phyloP scores from a whole-genome alignment of 2,797 vertebrate species.

The Botia kubotai region DNA sequence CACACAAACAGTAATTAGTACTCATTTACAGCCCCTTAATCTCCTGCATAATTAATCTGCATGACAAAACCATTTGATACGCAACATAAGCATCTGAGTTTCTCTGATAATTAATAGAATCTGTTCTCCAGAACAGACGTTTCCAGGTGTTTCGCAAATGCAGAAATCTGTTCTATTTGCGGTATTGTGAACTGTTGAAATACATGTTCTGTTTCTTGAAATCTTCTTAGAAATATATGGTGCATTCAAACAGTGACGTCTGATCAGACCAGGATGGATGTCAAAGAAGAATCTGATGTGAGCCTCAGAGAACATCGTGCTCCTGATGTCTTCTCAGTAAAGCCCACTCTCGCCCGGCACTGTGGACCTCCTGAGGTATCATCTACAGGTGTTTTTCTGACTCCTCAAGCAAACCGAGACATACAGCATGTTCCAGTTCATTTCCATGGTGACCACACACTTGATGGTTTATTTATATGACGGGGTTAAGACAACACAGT shows the following conservation, averaged over 20 bases:
- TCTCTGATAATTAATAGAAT: too few relatives aligned
- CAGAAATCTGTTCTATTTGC: too few relatives aligned
- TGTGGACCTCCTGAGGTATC: slow-evolving; percentile 22
- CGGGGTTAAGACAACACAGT: slow-evolving; percentile 1
- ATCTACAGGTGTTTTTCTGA: slow-evolving; percentile 29
- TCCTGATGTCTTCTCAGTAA: background rate
- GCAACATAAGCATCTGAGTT: too few relatives aligned
- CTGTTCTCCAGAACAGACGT: background rate
- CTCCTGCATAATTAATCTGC: too few relatives aligned
- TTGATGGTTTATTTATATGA: slow-evolving; percentile 30
- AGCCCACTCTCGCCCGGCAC: background rate
- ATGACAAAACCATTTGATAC: too few relatives aligned
- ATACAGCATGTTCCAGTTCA: background rate
- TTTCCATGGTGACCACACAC: slow-evolving; percentile 39
- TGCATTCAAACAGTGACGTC: background rate
- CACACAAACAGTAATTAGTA: too few relatives aligned
- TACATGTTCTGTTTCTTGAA: background rate
- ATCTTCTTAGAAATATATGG: background rate
- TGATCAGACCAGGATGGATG: background rate
- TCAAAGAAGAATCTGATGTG: slow-evolving; percentile 1
- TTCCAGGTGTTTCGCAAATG: background rate
- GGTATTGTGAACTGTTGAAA: too few relatives aligned
- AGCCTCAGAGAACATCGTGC: background rate
- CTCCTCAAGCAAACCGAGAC: background rate
- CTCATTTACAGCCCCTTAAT: too few relatives aligned